phyloP scores from a whole-genome alignment of 2,113 vertebrate genomes.

The Orientallactaga bullata region DNA sequence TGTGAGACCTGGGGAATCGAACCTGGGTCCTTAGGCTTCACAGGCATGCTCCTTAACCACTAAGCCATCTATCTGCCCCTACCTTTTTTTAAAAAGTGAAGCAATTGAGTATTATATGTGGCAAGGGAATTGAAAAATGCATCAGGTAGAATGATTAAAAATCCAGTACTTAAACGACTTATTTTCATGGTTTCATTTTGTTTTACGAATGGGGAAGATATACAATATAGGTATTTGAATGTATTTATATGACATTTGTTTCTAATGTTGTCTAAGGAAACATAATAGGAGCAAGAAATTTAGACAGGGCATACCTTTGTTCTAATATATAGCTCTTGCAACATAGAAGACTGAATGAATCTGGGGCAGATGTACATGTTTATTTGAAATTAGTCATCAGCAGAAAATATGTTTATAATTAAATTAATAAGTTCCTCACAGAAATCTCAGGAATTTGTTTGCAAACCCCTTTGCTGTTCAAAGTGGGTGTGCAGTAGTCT shows the following conservation, averaged over 20 bases:
- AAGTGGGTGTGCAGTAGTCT: neutral
- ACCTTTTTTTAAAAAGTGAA: too few species aligned
- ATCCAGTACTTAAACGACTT: neutral
- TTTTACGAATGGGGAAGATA: neutral
- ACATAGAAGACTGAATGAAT: neutral
- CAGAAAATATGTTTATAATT: neutral
- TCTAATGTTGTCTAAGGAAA: constrained; percentile 37
- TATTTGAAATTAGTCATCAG: constrained; percentile 38
- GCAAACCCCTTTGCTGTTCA: neutral
- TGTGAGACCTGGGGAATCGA: too few species aligned
- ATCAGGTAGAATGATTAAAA: constrained; percentile 27
- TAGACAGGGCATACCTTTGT: neutral
- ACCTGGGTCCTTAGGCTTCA: too few species aligned
- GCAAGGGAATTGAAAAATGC: too few species aligned
- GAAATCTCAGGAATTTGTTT: neutral
- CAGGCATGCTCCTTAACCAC: too few species aligned
- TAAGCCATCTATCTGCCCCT: too few species aligned
- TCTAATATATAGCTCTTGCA: neutral
- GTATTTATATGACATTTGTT: neutral
- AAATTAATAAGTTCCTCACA: neutral
- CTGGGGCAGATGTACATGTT: neutral
- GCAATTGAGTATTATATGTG: neutral
- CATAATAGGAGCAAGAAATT: constrained; percentile 42
- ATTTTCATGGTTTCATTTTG: constrained; percentile 5
- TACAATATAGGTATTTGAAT: neutral